Conservation (phyloP, 2,888 invertebrate species). For the Smittia aterrima region DNA sequence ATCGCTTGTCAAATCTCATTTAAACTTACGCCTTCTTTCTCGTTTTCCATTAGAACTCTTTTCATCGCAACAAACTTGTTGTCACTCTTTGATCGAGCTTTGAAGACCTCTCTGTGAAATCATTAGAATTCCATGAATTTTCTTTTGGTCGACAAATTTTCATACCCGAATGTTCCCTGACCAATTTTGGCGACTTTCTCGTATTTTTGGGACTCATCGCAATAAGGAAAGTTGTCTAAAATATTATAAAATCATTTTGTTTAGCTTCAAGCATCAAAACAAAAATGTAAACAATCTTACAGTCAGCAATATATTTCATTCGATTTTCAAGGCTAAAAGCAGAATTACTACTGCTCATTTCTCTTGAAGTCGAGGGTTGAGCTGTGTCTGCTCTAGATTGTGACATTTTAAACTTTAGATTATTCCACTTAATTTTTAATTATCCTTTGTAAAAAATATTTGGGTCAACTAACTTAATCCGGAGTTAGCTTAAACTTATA, state of each 20-base stretch:
- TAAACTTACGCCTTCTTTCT: conserved; percentile 97
- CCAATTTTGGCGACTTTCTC: conserved; percentile 98
- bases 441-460: too few species aligned
- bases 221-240: conserved; percentile 34
- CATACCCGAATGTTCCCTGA: conserved; percentile 94
- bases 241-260: neutral
- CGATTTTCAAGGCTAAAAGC: neutral
- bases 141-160: neutral
- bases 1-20: too few species aligned
- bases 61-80: conserved; percentile 81
- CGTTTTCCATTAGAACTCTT: conserved; percentile 95
- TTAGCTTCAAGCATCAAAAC: neutral
- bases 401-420: neutral
- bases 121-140: neutral
- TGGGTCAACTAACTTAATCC: too few species aligned
- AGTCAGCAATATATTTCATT: conserved; percentile 32
- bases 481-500: too few species aligned
- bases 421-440: too few species aligned
- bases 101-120: conserved; percentile 85
- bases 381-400: neutral
- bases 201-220: conserved; percentile 90
- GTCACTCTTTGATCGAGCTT: conserved; percentile 84
- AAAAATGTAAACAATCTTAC: too few species aligned
- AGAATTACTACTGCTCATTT: neutral
- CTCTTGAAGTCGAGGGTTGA: neutral